Evolutionary conservation across 2,113 vertebrate species (phyloP).

Genomic region (Otus sunia): DNA sequence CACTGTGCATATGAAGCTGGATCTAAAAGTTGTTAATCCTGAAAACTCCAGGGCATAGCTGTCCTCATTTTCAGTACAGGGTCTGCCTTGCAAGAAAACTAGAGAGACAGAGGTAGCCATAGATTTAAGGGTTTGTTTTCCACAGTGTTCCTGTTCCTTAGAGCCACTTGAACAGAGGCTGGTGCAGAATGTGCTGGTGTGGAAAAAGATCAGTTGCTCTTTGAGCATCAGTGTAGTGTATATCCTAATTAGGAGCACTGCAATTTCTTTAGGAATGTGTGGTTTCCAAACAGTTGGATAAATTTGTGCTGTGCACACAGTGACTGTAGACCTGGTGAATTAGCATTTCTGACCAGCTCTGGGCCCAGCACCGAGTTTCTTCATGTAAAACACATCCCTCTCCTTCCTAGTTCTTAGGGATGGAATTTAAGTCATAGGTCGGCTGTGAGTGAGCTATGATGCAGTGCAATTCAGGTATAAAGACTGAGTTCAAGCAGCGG

Average conservation of each 20-base stretch:
- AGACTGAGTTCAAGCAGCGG: not conserved
- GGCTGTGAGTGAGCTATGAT: not conserved
- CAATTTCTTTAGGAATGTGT: not conserved
- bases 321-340: not conserved
- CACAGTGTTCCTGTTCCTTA: not conserved
- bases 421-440: not conserved
- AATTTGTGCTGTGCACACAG: not conserved
- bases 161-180: not conserved
- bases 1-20: not conserved
- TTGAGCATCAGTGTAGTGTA: rapidly evolving
- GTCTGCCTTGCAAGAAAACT: not conserved
- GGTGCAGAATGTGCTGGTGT: not conserved
- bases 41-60: not conserved
- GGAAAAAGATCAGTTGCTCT: not conserved
- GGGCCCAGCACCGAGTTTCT: not conserved
- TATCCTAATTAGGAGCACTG: not conserved
- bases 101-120: not conserved
- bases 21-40: not conserved
- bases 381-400: not conserved
- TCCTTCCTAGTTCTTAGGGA: not conserved
- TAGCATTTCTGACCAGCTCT: not conserved
- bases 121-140: not conserved
- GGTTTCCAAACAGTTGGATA: not conserved
- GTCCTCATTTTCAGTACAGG: not conserved
- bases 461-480: not conserved